Base-by-base conservation (phyloP, 2,113 vertebrate genomes). In the Solenodon paradoxus region DNA sequence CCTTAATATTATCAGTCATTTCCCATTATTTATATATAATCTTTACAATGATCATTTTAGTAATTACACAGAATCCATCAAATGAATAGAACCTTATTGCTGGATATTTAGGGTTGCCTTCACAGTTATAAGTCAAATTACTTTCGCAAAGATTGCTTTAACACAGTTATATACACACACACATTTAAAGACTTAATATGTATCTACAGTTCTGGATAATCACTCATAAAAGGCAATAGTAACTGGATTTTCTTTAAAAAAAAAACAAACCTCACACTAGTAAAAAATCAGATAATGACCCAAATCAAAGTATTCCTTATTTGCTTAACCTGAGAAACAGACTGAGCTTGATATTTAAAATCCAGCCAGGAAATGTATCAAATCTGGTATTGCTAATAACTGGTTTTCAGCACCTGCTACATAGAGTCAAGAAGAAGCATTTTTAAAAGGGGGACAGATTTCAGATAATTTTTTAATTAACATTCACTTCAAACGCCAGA, bases 311-410 rank as follows among this genome's bases (percentile, higher is more conserved):
- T 87, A 92, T 97, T 96, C 96, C 87, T 90, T 82, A 97, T 93
- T 92, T 96, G 89, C 90, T 95, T 91, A 92, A 49, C 85, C 45
- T 96, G 81, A 64, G 91, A 94, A 96, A 85, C 95, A 98, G 95
- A 96, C 87, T 96, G 96, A 97, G 82, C 96, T 97, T 96, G 95
- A 96, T 59, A 88, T 97, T 97, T 95, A 97, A 94, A 96, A 97
- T 92, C n/a, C 84, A 97, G 95, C 86, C 95, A 97, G 93, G 93
- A 97, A 98, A 96, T 88, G 32, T 90, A 97, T 97, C 97, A 96
- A 96, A 91, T 93, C 32, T 95, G 95, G 85, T 93, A 95, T 81
- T 97, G 96, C 94, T 93, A 90, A 97, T 96, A 97, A 97, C 97
- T 97, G 96, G 88, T 97, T 97, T 9, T 38, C 66, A 98, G 71